phyloP scores from a whole-genome alignment of 2,797 vertebrate genomes.

The Manis crassicaudata region DNA sequence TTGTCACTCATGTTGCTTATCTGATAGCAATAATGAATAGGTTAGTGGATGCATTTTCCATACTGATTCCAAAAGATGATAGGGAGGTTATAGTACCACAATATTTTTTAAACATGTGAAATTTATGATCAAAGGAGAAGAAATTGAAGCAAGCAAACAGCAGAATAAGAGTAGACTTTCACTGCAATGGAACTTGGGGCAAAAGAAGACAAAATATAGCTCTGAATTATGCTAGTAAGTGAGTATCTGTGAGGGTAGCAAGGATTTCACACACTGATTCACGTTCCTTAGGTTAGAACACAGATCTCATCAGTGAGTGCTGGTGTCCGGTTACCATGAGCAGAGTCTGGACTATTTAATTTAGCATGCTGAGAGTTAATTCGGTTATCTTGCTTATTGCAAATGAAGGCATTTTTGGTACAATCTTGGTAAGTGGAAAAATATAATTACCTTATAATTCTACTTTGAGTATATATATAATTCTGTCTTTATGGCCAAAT shows the following conservation, averaged over 20 bases:
- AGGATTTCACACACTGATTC: background rate
- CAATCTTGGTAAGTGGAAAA: background rate
- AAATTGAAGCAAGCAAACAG: background rate
- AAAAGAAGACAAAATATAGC: background rate
- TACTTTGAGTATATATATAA: background rate
- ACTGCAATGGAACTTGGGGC: background rate
- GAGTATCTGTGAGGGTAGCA: background rate
- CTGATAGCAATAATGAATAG: background rate
- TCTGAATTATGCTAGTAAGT: background rate
- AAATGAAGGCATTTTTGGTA: background rate
- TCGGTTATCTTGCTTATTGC: background rate
- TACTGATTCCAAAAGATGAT: background rate
- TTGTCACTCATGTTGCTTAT: background rate
- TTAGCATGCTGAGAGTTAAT: background rate
- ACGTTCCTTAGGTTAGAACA: background rate
- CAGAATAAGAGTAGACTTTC: background rate
- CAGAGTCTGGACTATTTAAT: background rate
- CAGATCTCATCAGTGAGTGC: background rate
- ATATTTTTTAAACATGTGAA: background rate
- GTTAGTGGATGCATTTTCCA: background rate
- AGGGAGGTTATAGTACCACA: background rate
- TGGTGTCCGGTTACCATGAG: background rate
- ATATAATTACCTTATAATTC: background rate
- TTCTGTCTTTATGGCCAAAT: background rate
- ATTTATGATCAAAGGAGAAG: background rate